Conservation (phyloP, 2,888 invertebrate genomes). For the Drosophila engyochracea region DNA sequence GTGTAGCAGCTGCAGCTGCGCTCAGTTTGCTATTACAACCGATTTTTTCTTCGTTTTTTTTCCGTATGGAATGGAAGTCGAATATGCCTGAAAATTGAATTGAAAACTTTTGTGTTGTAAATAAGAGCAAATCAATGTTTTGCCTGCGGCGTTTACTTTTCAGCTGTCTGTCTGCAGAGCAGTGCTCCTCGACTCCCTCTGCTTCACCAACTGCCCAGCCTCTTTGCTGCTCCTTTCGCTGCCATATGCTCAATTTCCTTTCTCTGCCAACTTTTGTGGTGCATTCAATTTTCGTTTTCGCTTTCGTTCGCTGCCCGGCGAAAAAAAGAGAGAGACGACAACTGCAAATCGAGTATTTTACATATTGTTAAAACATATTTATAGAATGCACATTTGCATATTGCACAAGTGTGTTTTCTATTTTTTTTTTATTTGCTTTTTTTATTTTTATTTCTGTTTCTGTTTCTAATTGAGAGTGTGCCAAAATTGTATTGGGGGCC, state of each 20-base stretch:
- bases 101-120: conserved; percentile 67
- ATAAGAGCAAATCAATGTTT: conserved; percentile 50
- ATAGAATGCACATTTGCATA: conserved; percentile 68
- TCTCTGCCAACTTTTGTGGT: conserved; percentile 29
- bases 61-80: conserved; percentile 28
- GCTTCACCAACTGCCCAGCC: neutral
- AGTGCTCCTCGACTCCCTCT: neutral
- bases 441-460: conserved; percentile 1
- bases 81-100: conserved; percentile 55
- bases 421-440: conserved; percentile 7
- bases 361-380: conserved; percentile 65
- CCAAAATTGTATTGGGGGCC: conserved; percentile 59
- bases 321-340: conserved; percentile 34
- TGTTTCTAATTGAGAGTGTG: conserved; percentile 54
- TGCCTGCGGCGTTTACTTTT: conserved; percentile 40
- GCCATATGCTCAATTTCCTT: conserved; percentile 40
- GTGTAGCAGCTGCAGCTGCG: conserved; percentile 54
- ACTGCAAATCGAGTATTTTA: conserved; percentile 42
- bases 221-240: conserved; percentile 6
- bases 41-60: conserved; percentile 16
- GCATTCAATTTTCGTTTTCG: conserved; percentile 47
- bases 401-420: conserved; percentile 18
- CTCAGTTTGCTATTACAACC: conserved; percentile 57
- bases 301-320: conserved; percentile 46
- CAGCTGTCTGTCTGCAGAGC: conserved; percentile 3